These are phyloP conservation scores for Oreohelix idahoensis DNA, from an alignment of 1,140 invertebrate species.

Conservation along the genomic window DNA sequence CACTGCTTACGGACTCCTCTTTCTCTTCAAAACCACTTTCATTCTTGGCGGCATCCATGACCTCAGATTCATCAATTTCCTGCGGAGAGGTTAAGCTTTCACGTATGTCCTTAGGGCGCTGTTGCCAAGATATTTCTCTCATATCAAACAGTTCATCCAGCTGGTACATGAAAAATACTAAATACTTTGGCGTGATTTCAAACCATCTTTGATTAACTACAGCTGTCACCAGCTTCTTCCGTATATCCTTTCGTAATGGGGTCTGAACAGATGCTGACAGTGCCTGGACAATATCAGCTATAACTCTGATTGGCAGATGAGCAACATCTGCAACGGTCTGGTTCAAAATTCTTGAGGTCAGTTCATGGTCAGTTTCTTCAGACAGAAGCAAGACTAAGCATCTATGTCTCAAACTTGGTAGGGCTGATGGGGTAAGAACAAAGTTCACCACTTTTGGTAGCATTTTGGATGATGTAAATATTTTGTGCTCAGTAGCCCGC, in stretches of 20 bases:
- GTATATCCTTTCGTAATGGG: background rate
- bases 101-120: background rate
- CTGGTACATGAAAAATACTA: conserved; percentile 30
- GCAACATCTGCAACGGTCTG: background rate
- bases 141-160: conserved; percentile 32
- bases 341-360: background rate
- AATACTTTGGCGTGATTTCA: conserved; percentile 25
- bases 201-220: conserved; percentile 27
- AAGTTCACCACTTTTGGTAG: background rate
- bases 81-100: too few relatives aligned
- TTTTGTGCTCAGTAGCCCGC: background rate
- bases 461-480: background rate
- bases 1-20: background rate
- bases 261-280: background rate
- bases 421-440: background rate
- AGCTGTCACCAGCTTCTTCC: background rate
- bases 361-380: background rate
- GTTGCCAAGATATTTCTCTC: background rate
- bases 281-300: conserved; percentile 26
- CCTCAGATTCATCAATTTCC: background rate
- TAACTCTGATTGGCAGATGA: conserved; percentile 14
- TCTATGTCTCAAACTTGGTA: background rate
- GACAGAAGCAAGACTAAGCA: background rate
- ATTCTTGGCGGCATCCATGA: background rate
- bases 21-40: background rate